A percentile compares a stretch with the other conserved stretches of the same genome.
These are phyloP conservation scores for Sarcoramphus papa DNA, from an alignment of 2,797 vertebrate species.

Conservation along the genomic window DNA sequence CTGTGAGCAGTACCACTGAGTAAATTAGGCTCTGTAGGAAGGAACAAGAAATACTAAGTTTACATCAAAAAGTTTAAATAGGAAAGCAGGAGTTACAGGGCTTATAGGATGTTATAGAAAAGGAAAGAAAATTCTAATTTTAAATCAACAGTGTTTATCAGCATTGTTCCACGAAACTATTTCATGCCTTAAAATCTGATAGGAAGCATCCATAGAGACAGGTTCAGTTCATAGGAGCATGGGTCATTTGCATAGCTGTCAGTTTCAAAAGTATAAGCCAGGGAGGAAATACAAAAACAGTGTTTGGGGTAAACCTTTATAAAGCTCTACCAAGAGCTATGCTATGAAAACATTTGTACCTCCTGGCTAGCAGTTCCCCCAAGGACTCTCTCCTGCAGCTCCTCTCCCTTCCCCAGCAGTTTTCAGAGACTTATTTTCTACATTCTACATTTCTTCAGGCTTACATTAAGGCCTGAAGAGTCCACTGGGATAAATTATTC, in stretches of 20 bases:
- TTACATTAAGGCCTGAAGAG: background rate
- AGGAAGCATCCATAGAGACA: background rate
- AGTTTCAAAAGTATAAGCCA: background rate
- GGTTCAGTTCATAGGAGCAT: rapidly evolving
- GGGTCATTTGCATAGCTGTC: background rate
- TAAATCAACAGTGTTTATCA: background rate
- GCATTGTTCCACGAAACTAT: background rate
- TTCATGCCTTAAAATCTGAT: background rate
- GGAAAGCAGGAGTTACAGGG: background rate
- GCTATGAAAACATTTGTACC: background rate
- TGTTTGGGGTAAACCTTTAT: background rate
- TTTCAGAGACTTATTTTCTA: background rate
- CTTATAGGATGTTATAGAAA: background rate
- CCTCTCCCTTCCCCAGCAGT: background rate
- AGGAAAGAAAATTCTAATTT: background rate
- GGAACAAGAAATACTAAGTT: background rate
- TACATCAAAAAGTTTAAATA: background rate
- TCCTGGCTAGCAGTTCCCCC: background rate
- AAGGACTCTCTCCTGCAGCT: background rate
- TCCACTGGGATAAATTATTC: background rate
- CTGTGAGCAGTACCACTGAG: conserved; percentile 97
- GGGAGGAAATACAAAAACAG: background rate
- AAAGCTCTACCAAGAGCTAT: background rate
- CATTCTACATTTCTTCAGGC: background rate
- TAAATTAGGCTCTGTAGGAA: conserved; percentile 90